phyloP scores from a whole-genome alignment of 2,113 vertebrate species.

The Microcebus jonahi region DNA sequence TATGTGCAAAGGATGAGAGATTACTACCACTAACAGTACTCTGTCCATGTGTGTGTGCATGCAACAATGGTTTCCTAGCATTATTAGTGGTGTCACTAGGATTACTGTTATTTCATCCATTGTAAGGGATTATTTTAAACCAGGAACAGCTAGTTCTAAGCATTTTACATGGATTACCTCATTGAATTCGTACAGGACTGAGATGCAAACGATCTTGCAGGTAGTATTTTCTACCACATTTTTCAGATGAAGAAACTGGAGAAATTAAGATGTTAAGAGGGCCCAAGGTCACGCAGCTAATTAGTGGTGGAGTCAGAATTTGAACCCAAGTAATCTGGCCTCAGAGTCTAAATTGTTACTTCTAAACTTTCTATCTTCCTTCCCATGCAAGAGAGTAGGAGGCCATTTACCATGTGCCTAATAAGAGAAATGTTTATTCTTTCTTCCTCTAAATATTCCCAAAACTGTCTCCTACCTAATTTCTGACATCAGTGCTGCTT shows the following conservation, averaged over 20 bases:
- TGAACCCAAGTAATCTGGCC: not conserved
- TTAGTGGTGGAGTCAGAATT: not conserved
- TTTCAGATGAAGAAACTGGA: not conserved
- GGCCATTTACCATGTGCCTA: not conserved
- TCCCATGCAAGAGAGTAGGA: not conserved
- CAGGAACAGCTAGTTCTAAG: not conserved
- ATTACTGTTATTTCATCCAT: not conserved
- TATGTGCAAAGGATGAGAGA: too few species aligned
- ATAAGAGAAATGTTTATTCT: not conserved
- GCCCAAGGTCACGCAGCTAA: not conserved
- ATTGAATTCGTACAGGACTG: not conserved
- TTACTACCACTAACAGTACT: not conserved
- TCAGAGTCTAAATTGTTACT: not conserved
- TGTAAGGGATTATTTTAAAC: not conserved
- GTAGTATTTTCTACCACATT: not conserved
- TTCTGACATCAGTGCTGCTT: not conserved
- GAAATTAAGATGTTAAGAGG: not conserved
- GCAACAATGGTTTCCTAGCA: not conserved
- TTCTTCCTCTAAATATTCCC: not conserved
- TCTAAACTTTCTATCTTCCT: not conserved
- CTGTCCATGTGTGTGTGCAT: not conserved
- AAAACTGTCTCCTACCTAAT: not conserved
- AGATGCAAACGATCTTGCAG: not conserved
- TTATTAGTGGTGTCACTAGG: not conserved
- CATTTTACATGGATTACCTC: not conserved